Percentiles rank a stretch among this genome's conserved stretches.
These are phyloP conservation scores for Drosophila burlai DNA, from an alignment of 1,140 invertebrate genomes.

Conservation along the genomic window DNA sequence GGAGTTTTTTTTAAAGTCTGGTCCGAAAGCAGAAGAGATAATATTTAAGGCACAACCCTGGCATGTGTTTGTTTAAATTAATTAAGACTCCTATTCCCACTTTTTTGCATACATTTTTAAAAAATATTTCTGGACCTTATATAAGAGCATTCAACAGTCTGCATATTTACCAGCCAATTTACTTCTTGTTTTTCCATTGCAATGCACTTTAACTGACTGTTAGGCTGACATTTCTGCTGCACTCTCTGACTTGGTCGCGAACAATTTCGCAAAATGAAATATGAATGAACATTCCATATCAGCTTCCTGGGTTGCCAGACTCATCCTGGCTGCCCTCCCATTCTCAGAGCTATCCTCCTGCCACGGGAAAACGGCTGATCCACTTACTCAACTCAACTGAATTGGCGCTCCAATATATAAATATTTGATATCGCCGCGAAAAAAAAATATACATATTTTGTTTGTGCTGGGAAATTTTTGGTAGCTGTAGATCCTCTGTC, in stretches of 20 bases:
- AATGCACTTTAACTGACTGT: conserved; percentile 64
- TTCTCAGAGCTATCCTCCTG: not conserved
- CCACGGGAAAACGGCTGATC: conserved; percentile 8
- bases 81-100: not conserved
- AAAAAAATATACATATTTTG: conserved; percentile 5
- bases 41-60: too few species aligned
- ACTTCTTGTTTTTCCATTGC: conserved; percentile 26
- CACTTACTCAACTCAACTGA: conserved; percentile 45
- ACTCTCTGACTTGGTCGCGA: conserved; percentile 44
- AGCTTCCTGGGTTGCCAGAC: conserved; percentile 63
- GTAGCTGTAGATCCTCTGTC: not conserved
- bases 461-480: conserved; percentile 14
- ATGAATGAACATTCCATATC: conserved; percentile 82
- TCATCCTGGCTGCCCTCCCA: conserved; percentile 9
- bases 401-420: conserved; percentile 71
- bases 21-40: too few species aligned
- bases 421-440: conserved; percentile 56
- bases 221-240: conserved; percentile 39
- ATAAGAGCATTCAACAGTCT: not conserved
- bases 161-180: not conserved
- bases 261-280: conserved; percentile 78
- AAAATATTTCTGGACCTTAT: too few species aligned
- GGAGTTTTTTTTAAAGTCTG: too few species aligned
- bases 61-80: too few species aligned
- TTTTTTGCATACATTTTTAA: too few species aligned